Base-by-base conservation (phyloP, 2,888 invertebrate genomes). In the Caenorhabditis sp. region DNA sequence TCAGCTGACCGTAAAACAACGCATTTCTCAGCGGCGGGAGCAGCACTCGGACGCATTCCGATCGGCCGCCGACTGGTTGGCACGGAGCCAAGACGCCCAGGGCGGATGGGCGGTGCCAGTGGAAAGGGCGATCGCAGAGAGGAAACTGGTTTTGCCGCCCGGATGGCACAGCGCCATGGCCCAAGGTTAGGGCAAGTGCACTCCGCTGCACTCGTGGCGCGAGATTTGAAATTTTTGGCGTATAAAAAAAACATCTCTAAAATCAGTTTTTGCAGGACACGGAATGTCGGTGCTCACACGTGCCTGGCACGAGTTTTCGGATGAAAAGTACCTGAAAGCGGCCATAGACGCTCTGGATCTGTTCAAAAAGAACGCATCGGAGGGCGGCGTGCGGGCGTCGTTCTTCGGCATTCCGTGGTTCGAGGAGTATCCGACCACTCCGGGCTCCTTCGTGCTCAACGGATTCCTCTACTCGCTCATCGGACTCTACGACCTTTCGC, bases 131-230 rank as follows among this genome's bases (percentile, higher is more conserved):
- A 83, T 85, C 27, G 88, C 93, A 92, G 90, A 92, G 93, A 93
- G 93, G 24, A 93, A 94, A 90, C 92, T 93, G 7, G 93, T 94
- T 83, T 92, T 97, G 52, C 92, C 92, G 83, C 93, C 95, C 1
- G 95, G 95, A 73, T 96, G 96, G 96, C 94, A 95, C 90, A 97
- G 96, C 0, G 95, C 97, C 0, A 99, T 99, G 99, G 96, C 95
- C 2, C 98, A 99, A 90, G n/a, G n/a, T n/a, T n/a, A n/a, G n/a
- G n/a, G n/a, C n/a, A n/a, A n/a, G n/a, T n/a, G n/a, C n/a, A n/a
- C n/a, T n/a, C n/a, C n/a, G n/a, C n/a, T n/a, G n/a, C n/a, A n/a
- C n/a, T n/a, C n/a, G n/a, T n/a, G n/a, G n/a, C n/a, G n/a, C n/a
- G n/a, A n/a, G n/a, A n/a, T n/a, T n/a, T n/a, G n/a, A n/a, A n/a